A percentile compares a stretch with the other conserved stretches of the same genome.
Conservation (phyloP, 1,140 invertebrate genomes). For the Drosophila albomicans region DNA sequence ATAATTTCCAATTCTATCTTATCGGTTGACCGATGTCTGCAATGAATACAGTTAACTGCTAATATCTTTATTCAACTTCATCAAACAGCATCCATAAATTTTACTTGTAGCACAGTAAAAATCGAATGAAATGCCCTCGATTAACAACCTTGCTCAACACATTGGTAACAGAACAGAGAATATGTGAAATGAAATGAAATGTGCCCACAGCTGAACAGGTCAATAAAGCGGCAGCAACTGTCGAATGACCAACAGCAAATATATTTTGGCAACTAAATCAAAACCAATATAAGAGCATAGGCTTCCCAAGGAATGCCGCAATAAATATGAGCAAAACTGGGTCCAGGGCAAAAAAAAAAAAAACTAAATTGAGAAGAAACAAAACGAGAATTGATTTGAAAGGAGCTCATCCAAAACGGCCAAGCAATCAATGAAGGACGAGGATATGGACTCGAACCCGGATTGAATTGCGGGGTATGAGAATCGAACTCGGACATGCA, state of each 20-base stretch:
- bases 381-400: conserved; percentile 37
- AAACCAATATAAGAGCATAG: conserved; percentile 15
- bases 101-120: neutral
- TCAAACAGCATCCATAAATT: neutral
- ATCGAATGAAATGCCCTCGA: neutral
- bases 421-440: conserved; percentile 47
- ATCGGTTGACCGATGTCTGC: no score
- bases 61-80: neutral
- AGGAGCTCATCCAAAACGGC: conserved; percentile 37
- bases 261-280: conserved; percentile 46
- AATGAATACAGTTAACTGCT: no score
- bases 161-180: neutral
- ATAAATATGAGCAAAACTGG: conserved; percentile 49
- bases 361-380: neutral
- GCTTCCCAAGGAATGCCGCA: conserved; percentile 21
- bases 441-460: conserved; percentile 7
- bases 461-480: conserved; percentile 10
- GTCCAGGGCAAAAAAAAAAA: conserved; percentile 2
- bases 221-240: conserved; percentile 25
- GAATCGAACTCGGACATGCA: conserved; percentile 61
- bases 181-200: conserved; percentile 5
- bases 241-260: conserved; percentile 40
- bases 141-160: neutral
- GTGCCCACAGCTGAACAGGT: conserved; percentile 6
- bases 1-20: no score